Evolutionary conservation across 2,797 vertebrate species (phyloP).

Genomic region (Oreortyx pictus): DNA sequence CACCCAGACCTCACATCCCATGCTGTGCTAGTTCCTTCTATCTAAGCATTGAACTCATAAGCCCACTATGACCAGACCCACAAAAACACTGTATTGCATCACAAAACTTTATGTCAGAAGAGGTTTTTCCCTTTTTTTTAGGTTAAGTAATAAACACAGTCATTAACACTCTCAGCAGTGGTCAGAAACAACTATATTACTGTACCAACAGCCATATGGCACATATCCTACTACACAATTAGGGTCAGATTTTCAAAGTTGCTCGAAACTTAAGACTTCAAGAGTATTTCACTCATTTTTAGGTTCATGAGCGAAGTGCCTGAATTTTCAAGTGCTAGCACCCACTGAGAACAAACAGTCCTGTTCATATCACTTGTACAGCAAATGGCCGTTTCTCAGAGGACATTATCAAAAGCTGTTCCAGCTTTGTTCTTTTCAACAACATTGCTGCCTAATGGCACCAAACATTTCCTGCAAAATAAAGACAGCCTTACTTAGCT

Average conservation of each 20-base stretch:
- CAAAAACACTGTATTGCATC: neutral
- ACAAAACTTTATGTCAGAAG: neutral
- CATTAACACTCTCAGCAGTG: neutral
- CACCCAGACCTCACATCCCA: neutral
- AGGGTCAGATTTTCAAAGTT: neutral
- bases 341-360: conserved; percentile 59
- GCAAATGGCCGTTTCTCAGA: conserved; percentile 49
- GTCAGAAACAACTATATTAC: neutral
- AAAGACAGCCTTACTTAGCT: conserved; percentile 57
- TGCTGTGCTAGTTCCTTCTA: neutral
- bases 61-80: neutral
- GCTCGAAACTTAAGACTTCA: neutral
- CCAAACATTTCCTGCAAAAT: conserved; percentile 68
- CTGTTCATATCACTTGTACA: conserved; percentile 22
- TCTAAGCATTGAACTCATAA: neutral
- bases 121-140: neutral
- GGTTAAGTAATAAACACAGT: neutral
- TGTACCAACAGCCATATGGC: neutral
- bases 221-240: neutral
- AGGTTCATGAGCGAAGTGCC: neutral
- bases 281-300: conserved; percentile 20
- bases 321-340: conserved; percentile 33
- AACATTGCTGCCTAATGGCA: conserved; percentile 53
- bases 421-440: conserved; percentile 65
- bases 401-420: conserved; percentile 65